Percentiles rank a stretch among this genome's conserved stretches.
These are phyloP conservation scores for Parasteatoda lunata DNA, from an alignment of 2,888 invertebrate genomes.

Conservation along the genomic window DNA sequence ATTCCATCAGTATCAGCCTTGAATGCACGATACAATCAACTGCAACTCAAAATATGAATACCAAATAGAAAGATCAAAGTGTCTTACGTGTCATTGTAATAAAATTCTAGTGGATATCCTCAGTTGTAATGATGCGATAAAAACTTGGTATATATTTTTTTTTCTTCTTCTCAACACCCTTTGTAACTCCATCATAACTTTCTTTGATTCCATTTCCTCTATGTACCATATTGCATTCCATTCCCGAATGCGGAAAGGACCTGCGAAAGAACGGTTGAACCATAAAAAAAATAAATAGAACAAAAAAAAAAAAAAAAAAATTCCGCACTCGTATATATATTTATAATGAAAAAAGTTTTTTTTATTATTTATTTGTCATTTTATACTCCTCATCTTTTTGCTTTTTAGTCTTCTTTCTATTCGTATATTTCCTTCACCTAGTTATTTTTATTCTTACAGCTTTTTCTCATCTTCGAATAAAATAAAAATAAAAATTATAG, in stretches of 20 bases:
- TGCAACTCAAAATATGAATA: no score
- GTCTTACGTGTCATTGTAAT: no score
- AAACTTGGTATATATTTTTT: not conserved
- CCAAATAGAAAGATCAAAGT: no score
- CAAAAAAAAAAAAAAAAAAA: not conserved
- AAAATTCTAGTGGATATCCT: no score
- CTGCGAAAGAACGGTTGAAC: conserved; percentile 45
- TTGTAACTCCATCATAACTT: conserved; percentile 56
- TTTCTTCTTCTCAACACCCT: conserved; percentile 1
- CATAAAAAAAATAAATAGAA: conserved; percentile 20
- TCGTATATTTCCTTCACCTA: conserved; percentile 11
- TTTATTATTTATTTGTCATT: conserved; percentile 49
- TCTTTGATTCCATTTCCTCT: conserved; percentile 49
- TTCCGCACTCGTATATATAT: not conserved
- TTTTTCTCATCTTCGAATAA: no score
- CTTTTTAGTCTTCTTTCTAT: not conserved
- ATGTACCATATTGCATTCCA: conserved; percentile 44
- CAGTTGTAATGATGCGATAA: no score
- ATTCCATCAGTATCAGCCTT: no score
- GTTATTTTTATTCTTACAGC: not conserved
- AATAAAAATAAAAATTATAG: no score
- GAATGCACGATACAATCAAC: no score
- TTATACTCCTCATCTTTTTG: not conserved
- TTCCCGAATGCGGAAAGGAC: conserved; percentile 34
- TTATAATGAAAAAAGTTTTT: conserved; percentile 18